Base-by-base conservation (phyloP, 2,888 invertebrate species). In the Zaprionus bogoriensis region DNA sequence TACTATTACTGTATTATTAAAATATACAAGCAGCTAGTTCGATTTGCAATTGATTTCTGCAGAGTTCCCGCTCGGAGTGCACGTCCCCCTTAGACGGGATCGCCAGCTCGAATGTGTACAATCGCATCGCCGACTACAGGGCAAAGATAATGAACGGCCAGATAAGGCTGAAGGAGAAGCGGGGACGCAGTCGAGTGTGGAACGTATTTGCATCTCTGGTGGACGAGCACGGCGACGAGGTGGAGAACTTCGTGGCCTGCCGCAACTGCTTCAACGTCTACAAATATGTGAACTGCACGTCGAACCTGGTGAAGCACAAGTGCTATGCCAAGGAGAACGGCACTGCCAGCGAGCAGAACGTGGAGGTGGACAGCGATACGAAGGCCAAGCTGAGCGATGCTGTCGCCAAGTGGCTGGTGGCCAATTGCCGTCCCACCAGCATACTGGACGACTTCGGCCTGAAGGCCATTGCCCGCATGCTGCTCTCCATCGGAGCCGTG, bases 261-360 rank as follows among this genome's bases (percentile, higher is more conserved):
- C 54, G 54, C 1, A 39, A 7, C 7, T 54, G 54, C n/a, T 46
- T 39, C 5, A 39, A 39, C 4, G 17, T 46, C 0, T 46, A 39
- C 12, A 54, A 54, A 30, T 54, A 14, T 14, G 14, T 2, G 6
- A 28, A 14, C 14, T 39, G 39, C 10, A 54, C 54, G 3, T 54
- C 54, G 14, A 54, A 54, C 14, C 22, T 54, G 28, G 46, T 54
- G 1, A 54, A 39, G 28, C 54, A 54, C 28, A 54, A 54, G 5
- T 54, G 54, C 28, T 54, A 46, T 9, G 4, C 22, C 19, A 46
- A 54, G 38, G 46, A 54, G 7, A 39, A 39, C 22, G 22, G 38
- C 10, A 4, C 1, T 12, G 12, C 25, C 2, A 25, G 20, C 27
- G 44, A 14, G 20, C 54, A 54, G 14, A 25, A 46, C 12, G 28